A percentile compares a stretch with the other conserved stretches of the same genome.
Evolutionary conservation across 2,888 invertebrate genomes (phyloP).

Genomic region (Tachystola acroxantha): DNA sequence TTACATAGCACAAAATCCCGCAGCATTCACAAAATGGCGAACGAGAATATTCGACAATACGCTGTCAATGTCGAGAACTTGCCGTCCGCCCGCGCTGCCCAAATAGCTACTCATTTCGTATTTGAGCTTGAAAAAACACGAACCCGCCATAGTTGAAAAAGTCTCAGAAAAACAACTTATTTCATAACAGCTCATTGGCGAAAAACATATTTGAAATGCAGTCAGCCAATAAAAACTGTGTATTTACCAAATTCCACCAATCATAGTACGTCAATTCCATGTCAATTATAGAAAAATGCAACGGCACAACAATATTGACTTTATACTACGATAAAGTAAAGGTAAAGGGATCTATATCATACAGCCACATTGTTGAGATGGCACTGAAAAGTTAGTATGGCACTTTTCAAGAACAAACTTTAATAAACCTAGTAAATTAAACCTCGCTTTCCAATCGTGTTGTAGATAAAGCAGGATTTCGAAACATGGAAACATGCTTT

Average conservation of each 20-base stretch:
- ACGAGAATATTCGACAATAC: slow-evolving; percentile 67
- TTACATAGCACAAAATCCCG: slow-evolving; percentile 67
- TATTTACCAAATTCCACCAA: not conserved
- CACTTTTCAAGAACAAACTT: no score
- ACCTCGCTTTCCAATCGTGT: no score
- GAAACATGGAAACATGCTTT: no score
- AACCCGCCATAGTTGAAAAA: slow-evolving; percentile 67
- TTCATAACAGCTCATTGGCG: not conserved
- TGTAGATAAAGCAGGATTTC: no score
- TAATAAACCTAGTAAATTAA: no score
- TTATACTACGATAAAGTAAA: no score
- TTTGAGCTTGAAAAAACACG: slow-evolving; percentile 72
- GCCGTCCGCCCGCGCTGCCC: slow-evolving; percentile 66
- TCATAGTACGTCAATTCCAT: no score
- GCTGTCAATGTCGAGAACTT: slow-evolving; percentile 76
- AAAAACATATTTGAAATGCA: not conserved
- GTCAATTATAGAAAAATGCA: not conserved
- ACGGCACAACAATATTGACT: no score
- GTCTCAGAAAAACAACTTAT: slow-evolving; percentile 27
- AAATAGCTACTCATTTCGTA: slow-evolving; percentile 72
- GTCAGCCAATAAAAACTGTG: not conserved
- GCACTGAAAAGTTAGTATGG: no score
- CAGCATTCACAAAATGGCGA: slow-evolving; percentile 73
- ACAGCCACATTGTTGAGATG: no score
- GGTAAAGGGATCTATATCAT: no score